These are phyloP conservation scores for Sarotherodon lohbergeri DNA, from an alignment of 2,113 vertebrate genomes.

Conservation along the genomic window DNA sequence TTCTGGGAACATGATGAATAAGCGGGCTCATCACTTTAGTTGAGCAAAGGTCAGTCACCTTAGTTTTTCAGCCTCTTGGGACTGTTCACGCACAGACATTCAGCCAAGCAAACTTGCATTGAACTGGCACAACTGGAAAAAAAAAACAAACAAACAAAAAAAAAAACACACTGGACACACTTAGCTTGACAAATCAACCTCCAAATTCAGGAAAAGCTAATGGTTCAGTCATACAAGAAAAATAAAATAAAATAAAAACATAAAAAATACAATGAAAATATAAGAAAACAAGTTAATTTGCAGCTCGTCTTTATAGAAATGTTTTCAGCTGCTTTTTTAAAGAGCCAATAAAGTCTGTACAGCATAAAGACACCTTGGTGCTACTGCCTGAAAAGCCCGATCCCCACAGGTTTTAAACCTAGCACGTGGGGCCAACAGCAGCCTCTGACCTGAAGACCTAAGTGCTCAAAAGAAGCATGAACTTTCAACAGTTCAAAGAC, in stretches of 20 bases:
- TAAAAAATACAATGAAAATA: background rate
- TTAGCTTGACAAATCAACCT: background rate
- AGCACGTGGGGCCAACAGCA: background rate
- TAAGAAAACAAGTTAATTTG: background rate
- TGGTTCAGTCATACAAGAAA: background rate
- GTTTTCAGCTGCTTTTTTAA: background rate
- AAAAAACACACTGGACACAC: background rate
- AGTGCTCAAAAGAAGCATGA: background rate
- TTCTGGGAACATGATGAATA: too few species aligned
- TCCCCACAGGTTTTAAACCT: background rate
- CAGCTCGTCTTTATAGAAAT: background rate
- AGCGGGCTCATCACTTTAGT: too few species aligned
- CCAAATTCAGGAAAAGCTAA: background rate
- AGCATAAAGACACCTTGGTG: background rate
- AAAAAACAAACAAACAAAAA: too few species aligned
- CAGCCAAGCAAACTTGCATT: background rate
- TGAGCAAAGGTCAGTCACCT: too few species aligned
- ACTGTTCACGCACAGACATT: too few species aligned
- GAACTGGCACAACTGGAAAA: background rate
- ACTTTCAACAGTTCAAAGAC: background rate
- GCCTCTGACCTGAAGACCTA: background rate
- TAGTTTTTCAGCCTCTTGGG: too few species aligned
- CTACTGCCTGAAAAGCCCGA: background rate
- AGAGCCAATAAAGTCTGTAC: background rate
- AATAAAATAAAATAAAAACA: background rate